phyloP scores from a whole-genome alignment of 92 coral and sea anemone species.

The Heliopora coerulea region DNA sequence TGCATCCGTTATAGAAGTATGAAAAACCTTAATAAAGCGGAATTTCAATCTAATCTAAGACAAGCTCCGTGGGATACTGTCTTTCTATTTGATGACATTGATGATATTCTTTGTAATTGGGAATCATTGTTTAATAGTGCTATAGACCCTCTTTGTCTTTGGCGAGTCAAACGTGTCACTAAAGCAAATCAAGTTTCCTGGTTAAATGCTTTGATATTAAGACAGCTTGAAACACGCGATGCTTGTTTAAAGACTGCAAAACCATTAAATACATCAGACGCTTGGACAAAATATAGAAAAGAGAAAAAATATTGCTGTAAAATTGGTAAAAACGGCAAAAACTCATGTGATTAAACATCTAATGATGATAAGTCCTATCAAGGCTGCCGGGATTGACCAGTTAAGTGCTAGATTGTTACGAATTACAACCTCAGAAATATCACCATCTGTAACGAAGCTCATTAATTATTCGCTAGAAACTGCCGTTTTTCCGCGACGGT shows the following conservation, averaged over 20 bases:
- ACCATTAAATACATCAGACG: conserved; percentile 26
- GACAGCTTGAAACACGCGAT: no score
- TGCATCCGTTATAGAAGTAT: conserved; percentile 9
- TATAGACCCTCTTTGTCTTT: conserved; percentile 18
- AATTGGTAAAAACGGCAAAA: no score
- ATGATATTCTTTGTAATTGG: conserved; percentile 34
- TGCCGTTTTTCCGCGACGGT: conserved; percentile 35
- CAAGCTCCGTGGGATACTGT: conserved; percentile 22
- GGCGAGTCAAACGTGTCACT: conserved; percentile 13
- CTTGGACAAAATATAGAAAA: conserved; percentile 42
- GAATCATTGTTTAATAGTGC: conserved; percentile 31
- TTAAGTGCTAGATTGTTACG: conserved; percentile 8
- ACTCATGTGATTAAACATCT: no score
- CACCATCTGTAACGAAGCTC: conserved; percentile 15
- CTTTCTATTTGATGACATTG: conserved; percentile 31
- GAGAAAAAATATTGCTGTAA: no score
- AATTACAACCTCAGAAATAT: conserved; percentile 21
- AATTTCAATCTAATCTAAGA: neutral
- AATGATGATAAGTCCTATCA: neutral
- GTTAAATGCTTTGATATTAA: neutral
- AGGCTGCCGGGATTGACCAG: no score
- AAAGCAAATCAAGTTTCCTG: conserved; percentile 19
- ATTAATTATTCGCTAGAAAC: conserved; percentile 18
- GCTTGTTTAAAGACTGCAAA: conserved; percentile 4
- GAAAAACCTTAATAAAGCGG: neutral